Evolutionary conservation across 2,797 vertebrate genomes (phyloP).

Genomic region (Okamejei kenojei): DNA sequence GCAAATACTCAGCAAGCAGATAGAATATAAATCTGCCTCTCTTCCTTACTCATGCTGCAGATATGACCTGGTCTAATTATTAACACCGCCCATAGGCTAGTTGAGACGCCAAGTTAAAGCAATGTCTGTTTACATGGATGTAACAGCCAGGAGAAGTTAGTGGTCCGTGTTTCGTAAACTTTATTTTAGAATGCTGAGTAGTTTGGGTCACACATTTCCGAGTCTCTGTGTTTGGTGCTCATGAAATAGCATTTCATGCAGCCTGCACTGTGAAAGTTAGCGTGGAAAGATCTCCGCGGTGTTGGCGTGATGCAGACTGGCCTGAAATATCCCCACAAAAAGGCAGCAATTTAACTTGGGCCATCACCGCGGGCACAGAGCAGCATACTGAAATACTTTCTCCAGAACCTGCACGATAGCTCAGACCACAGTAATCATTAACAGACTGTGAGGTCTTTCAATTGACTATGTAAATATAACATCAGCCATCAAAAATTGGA

Average conservation of each 20-base stretch:
- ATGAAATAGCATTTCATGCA: not conserved
- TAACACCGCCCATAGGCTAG: not conserved
- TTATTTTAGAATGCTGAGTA: not conserved
- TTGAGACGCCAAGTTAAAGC: no score
- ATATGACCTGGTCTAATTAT: not conserved
- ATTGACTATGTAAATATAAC: not conserved
- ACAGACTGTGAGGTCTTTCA: not conserved
- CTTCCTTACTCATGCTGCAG: not conserved
- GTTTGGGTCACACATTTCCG: not conserved
- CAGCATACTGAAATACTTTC: not conserved
- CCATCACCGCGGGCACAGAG: not conserved
- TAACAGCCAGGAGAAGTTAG: not conserved
- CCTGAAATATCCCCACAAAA: not conserved
- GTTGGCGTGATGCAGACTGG: not conserved
- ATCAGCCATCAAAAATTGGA: not conserved
- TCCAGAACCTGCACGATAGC: not conserved
- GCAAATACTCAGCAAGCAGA: not conserved
- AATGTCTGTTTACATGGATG: not conserved
- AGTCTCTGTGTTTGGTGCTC: not conserved
- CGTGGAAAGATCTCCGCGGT: not conserved
- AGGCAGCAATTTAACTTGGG: not conserved
- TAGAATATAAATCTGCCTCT: not conserved
- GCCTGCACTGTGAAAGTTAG: not conserved
- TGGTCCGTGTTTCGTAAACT: not conserved
- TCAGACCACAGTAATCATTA: not conserved